A percentile compares a stretch with the other conserved stretches of the same genome.
Evolutionary conservation across 2,888 invertebrate genomes (phyloP).

Genomic region (Lasioglossum vierecki): DNA sequence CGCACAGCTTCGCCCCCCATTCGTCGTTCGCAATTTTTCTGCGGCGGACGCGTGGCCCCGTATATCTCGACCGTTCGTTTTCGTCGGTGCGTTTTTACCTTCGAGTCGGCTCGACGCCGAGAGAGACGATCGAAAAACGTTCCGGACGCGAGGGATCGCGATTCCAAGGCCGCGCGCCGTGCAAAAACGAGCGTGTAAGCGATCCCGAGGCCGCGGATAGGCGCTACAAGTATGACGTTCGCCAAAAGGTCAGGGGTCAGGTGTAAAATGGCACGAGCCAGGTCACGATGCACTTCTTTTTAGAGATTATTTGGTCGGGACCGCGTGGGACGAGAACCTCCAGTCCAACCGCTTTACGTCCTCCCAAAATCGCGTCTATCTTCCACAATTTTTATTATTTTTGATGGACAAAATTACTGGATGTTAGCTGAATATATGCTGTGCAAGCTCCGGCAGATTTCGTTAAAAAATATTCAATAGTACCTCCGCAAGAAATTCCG

Average conservation of each 20-base stretch:
- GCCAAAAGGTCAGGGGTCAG: conserved; percentile 70
- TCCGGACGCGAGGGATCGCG: background rate
- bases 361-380: background rate
- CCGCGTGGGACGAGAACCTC: conserved; percentile 19
- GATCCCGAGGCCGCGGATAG: conserved; percentile 26
- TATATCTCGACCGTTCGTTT: conserved; percentile 8
- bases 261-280: conserved; percentile 59
- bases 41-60: background rate
- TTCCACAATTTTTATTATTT: background rate
- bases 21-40: conserved; percentile 23
- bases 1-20: background rate
- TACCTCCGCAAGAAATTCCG: background rate
- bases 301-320: conserved; percentile 58
- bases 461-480: background rate
- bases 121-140: conserved; percentile 33
- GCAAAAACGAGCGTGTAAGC: conserved; percentile 50
- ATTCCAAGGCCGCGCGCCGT: background rate
- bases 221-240: conserved; percentile 35
- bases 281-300: conserved; percentile 61
- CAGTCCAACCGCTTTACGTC: background rate
- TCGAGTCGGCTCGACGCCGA: background rate
- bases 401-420: background rate
- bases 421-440: background rate
- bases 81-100: conserved; percentile 14
- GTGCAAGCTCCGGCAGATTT: background rate